Evolutionary conservation across 2,797 vertebrate species (phyloP).

Genomic region (Harpagifer antarcticus): DNA sequence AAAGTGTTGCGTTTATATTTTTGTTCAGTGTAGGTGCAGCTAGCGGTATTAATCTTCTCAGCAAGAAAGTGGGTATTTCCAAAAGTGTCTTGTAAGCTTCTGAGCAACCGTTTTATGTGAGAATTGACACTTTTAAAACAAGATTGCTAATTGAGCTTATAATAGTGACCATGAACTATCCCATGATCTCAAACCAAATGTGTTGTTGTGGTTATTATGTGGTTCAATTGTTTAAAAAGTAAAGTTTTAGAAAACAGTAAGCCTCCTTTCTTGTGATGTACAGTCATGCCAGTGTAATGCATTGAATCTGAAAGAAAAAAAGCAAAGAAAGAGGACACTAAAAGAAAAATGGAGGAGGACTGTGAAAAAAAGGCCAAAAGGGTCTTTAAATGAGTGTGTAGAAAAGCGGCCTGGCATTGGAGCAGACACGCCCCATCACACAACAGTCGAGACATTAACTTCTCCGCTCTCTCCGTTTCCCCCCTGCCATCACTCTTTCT

Average conservation of each 20-base stretch:
- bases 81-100: neutral
- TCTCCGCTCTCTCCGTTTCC: slow-evolving; percentile 57
- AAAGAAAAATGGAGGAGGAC: slow-evolving; percentile 38
- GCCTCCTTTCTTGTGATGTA: slow-evolving; percentile 1
- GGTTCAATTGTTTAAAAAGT: neutral
- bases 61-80: neutral
- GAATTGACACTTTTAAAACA: neutral
- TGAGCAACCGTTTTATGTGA: neutral
- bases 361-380: neutral
- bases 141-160: neutral
- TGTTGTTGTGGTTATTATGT: neutral
- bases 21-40: too few species aligned
- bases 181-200: neutral
- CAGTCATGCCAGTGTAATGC: slow-evolving; percentile 22
- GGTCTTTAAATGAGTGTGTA: slow-evolving; percentile 65
- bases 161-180: neutral
- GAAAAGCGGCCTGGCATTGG: slow-evolving; percentile 70
- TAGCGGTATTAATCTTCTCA: neutral
- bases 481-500: slow-evolving; percentile 62
- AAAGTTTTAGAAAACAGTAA: neutral
- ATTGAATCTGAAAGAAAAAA: slow-evolving; percentile 37
- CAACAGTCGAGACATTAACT: slow-evolving; percentile 79
- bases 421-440: slow-evolving; percentile 82
- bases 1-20: too few species aligned
- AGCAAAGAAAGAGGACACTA: slow-evolving; percentile 33